Conservation (phyloP, 2,797 vertebrate genomes). For the Danio tinwini region DNA sequence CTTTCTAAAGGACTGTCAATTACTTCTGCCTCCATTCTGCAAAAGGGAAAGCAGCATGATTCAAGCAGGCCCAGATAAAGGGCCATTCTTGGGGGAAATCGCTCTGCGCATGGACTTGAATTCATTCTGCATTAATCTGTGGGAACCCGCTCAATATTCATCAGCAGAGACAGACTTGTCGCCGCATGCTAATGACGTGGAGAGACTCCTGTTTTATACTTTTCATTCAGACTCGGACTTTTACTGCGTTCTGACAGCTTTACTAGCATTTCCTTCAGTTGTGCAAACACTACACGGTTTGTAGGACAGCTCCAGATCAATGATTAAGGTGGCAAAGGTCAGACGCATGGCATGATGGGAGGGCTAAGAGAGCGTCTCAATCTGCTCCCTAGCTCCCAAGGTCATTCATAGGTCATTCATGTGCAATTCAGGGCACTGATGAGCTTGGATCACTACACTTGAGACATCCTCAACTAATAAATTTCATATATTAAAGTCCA, state of each 20-base stretch:
- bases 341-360: slow-evolving; percentile 28
- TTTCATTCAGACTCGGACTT: too few relatives aligned
- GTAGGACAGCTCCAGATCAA: slow-evolving; percentile 23
- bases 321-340: slow-evolving; percentile 43
- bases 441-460: too few relatives aligned
- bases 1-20: slow-evolving; percentile 84
- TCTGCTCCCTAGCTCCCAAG: too few relatives aligned
- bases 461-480: too few relatives aligned
- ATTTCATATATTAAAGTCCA: too few relatives aligned
- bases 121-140: slow-evolving; percentile 83
- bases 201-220: slow-evolving; percentile 55
- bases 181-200: slow-evolving; percentile 69
- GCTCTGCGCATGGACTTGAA: slow-evolving; percentile 83
- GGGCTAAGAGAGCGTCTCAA: slow-evolving; percentile 10
- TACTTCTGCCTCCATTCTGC: slow-evolving; percentile 78
- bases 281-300: not conserved
- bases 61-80: slow-evolving; percentile 86
- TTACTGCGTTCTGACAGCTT: not conserved
- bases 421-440: too few relatives aligned
- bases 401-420: too few relatives aligned
- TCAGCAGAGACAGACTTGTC: slow-evolving; percentile 76
- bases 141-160: slow-evolving; percentile 86
- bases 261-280: not conserved
- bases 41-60: slow-evolving; percentile 83
- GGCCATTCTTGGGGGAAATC: slow-evolving; percentile 86